phyloP scores from a whole-genome alignment of 1,140 invertebrate genomes.

The Rhagoletis pomonella region DNA sequence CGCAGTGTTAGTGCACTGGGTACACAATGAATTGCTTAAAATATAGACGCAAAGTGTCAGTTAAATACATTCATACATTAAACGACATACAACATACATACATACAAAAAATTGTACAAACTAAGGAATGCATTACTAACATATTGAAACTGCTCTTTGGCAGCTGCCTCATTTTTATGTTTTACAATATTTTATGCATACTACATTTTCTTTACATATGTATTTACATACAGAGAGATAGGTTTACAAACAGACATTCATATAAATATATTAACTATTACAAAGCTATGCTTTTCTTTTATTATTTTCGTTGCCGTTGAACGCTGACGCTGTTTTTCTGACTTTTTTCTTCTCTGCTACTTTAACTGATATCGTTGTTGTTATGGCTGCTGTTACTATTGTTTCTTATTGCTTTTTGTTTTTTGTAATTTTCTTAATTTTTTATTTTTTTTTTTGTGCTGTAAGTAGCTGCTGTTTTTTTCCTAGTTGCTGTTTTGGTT shows the following conservation, averaged over 20 bases:
- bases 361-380: conserved; percentile 49
- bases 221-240: background rate
- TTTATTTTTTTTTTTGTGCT: background rate
- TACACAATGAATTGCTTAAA: conserved; percentile 1
- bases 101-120: background rate
- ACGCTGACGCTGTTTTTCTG: background rate
- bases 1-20: background rate
- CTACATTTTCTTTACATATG: background rate
- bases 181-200: background rate
- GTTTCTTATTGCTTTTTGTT: conserved; percentile 36
- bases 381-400: conserved; percentile 14
- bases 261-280: background rate
- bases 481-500: background rate
- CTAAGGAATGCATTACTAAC: too few species aligned
- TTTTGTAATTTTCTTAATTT: background rate
- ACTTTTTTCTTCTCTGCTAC: background rate
- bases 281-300: background rate
- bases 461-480: background rate
- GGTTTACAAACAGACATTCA: background rate
- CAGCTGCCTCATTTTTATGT: conserved; percentile 49
- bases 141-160: background rate
- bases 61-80: background rate
- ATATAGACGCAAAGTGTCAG: background rate
- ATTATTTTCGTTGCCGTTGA: background rate
- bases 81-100: background rate